A percentile compares a stretch with the other conserved stretches of the same genome.
These are phyloP conservation scores for Asbolus verrucosus DNA, from an alignment of 1,140 invertebrate species.

Conservation along the genomic window DNA sequence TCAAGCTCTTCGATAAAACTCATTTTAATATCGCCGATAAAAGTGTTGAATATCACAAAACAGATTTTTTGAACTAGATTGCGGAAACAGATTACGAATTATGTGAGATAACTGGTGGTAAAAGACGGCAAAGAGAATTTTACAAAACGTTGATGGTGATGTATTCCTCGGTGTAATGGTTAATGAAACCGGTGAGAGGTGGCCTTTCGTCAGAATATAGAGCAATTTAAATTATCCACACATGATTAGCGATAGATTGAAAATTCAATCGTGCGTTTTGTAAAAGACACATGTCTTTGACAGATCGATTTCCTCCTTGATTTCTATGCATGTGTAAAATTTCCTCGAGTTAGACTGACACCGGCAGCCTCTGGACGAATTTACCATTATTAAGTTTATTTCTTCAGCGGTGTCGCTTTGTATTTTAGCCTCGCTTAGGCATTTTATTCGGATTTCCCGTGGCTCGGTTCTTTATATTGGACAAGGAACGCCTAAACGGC, in stretches of 20 bases:
- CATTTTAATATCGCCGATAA: too few relatives aligned
- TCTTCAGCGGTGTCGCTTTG: constrained; percentile 1
- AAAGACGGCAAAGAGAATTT: too few relatives aligned
- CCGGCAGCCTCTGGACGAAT: neutral
- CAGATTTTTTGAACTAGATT: too few relatives aligned
- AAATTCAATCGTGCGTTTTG: constrained; percentile 43
- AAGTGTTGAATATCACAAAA: too few relatives aligned
- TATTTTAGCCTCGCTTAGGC: constrained; percentile 1
- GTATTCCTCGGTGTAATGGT: too few relatives aligned
- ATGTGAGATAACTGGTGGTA: too few relatives aligned
- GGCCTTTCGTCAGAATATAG: constrained; percentile 1
- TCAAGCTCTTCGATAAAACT: too few relatives aligned
- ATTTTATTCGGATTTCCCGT: constrained; percentile 8
- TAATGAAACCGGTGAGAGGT: neutral
- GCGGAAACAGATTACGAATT: too few relatives aligned
- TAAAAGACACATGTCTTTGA: constrained; percentile 42
- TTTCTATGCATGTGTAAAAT: constrained; percentile 34
- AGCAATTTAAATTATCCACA: constrained; percentile 44
- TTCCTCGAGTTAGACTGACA: neutral
- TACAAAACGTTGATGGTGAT: too few relatives aligned
- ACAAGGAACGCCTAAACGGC: constrained; percentile 10
- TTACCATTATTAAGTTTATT: constrained; percentile 15
- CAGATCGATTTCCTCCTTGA: constrained; percentile 38
- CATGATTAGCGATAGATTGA: constrained; percentile 43
- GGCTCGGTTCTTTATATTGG: neutral